Base-by-base conservation (phyloP, 2,113 vertebrate genomes). In the Perca fluviatilis region DNA sequence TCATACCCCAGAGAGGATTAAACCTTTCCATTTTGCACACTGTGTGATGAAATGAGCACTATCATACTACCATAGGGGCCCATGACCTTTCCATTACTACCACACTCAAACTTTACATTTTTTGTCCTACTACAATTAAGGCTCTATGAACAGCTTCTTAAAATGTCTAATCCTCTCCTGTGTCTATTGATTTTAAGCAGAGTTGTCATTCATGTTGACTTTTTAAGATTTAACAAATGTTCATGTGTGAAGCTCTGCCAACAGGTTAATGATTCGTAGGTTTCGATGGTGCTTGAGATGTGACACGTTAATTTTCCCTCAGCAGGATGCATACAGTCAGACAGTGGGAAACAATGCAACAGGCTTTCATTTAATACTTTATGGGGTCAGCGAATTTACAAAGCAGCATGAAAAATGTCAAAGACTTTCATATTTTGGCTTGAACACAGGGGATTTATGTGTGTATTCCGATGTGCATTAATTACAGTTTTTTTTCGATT, bases 241-340 rank as follows among this genome's bases (percentile, higher is more conserved):
- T 84, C 54, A 67, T 25, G 60, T 56, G 0, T 83, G 68, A 77
- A 57, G 68, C 81, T 75, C 74, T 18, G 49, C 57, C 64, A 80
- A 64, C 84, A 77, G 83, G 63, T 79, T 79, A 73, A 67, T 56
- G 73, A 62, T 40, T 74, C 21, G 14, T 14, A 9, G 1, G 23
- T 53, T 86, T 50, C 79, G 64, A 63, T 58, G 27, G 19, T 5
- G 43, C 74, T 72, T 5, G 33, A 76, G 82, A 74, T 84, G 75
- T 80, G 79, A 73, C 50, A 86, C 40, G 62, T 58, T 27, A 9
- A 67, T 83, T 83, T 75, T 74, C 50, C 3, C 58, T 50, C 25
- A 49, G 6, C 50, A 47, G 79, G 19, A 43, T 23, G 12, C 30
- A 25, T 62, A 67, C 66, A 53, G 53, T 14, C 49, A 19, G 25